A percentile compares a stretch with the other conserved stretches of the same genome.
These are phyloP conservation scores for Tenualosa ilisha DNA, from an alignment of 2,797 vertebrate genomes.

Conservation along the genomic window DNA sequence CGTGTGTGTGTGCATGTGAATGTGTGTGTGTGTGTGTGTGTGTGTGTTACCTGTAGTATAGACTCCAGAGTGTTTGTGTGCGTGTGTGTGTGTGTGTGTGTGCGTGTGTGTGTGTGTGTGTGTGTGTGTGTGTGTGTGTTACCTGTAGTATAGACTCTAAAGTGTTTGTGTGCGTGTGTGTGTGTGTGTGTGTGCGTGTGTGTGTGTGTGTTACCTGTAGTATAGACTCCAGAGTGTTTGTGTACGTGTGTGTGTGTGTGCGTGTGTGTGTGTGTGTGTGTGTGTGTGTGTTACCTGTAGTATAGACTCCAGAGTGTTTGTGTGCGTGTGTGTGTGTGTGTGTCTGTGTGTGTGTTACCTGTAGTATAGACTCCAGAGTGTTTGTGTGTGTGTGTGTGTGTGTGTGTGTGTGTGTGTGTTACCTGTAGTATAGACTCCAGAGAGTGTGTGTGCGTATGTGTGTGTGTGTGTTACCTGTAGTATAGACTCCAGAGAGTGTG, in stretches of 20 bases:
- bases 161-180: too few species aligned
- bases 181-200: slow-evolving; percentile 8
- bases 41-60: background rate
- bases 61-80: background rate
- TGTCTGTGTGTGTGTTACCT: too few species aligned
- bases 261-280: slow-evolving; percentile 9
- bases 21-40: slow-evolving; percentile 12
- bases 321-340: background rate
- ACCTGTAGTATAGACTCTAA: too few species aligned
- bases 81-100: too few species aligned
- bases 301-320: background rate
- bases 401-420: slow-evolving; percentile 14
- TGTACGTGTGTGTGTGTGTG: slow-evolving; percentile 15
- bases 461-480: slow-evolving; percentile 6
- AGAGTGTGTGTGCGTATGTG: slow-evolving; percentile 10
- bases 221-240: too few species aligned
- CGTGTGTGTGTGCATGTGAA: slow-evolving; percentile 5
- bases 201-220: too few species aligned
- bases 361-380: too few species aligned
- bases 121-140: too few species aligned
- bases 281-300: slow-evolving; percentile 6
- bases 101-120: background rate
- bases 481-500: background rate
- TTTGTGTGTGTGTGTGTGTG: background rate
- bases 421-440: too few species aligned